phyloP scores from a whole-genome alignment of 2,113 vertebrate species.

The Jacana jacana region DNA sequence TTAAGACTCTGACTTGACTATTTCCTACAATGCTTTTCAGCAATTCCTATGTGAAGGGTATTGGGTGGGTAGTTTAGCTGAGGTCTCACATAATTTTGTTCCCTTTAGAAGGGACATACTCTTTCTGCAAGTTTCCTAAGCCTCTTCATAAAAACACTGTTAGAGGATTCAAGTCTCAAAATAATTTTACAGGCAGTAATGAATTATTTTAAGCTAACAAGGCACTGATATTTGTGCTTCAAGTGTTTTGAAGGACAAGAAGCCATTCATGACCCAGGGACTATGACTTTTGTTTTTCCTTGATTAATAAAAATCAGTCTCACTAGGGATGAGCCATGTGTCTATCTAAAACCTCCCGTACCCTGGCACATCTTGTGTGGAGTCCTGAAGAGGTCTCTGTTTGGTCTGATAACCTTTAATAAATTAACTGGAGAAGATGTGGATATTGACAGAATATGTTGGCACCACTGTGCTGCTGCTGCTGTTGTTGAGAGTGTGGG shows the following conservation, averaged over 20 bases:
- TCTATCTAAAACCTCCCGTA: background rate
- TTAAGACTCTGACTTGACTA: background rate
- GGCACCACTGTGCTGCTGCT: background rate
- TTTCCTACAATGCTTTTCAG: background rate
- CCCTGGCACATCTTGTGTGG: background rate
- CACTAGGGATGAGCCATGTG: fast-evolving
- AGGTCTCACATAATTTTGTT: fast-evolving
- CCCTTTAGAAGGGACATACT: background rate
- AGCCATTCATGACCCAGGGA: background rate
- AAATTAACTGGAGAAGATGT: background rate
- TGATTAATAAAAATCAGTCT: background rate
- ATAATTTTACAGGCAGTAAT: background rate
- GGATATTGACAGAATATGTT: background rate
- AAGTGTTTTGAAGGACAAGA: background rate
- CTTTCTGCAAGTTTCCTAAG: background rate
- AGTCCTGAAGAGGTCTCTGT: background rate
- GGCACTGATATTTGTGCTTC: background rate
- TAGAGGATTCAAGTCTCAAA: background rate
- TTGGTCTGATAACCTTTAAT: background rate
- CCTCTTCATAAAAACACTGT: background rate
- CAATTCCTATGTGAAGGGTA: background rate
- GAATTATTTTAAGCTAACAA: background rate
- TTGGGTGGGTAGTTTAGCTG: background rate
- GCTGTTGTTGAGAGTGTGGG: background rate
- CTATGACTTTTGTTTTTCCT: background rate